Evolutionary conservation across 1,140 invertebrate species (phyloP), one percentile per base, ranked within the genome.

Genomic region (Drosophila auraria): DNA sequence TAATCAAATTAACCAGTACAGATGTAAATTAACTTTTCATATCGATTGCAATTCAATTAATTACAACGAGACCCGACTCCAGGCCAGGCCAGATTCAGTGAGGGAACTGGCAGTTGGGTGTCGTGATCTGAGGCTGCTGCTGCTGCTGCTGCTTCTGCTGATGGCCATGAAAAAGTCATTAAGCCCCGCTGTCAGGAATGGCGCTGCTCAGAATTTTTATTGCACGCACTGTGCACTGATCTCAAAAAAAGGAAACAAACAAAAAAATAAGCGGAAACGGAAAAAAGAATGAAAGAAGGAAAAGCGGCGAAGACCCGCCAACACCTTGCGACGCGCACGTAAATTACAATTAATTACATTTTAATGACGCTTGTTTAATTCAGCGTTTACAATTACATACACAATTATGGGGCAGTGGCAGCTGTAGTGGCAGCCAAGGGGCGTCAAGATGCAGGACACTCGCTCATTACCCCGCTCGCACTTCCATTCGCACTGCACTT

Each of bases 291-390:
- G 23, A 9, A 27, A 36, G 71, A 17, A 53, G 45, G 38, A 36
- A 57, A 38, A 42, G 50, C 63, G 15, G 27, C 44, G 61, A 69
- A 53, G n/a, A 30, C 68, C 27, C 53, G 47, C 45, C 72, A 80
- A 80, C 83, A 89, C 83, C 80, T 89, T 83, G 50, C 62, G 66
- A 87, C 80, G 83, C 58, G 83, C 63, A 91, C 83, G 87, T 91
- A 91, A 91, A 91, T 91, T 91, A 91, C 87, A 91, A 91, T 91
- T 91, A 91, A 91, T 91, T 91, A 91, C 87, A 91, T 91, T 91
- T 91, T 91, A 91, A 91, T 91, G 87, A 91, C 87, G 87, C 87
- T 91, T 91, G 87, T 91, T 91, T 91, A 91, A 91, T 91, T 91
- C 83, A 91, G 81, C 87, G 87, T 91, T 90, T 91, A 90, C 86